Evolutionary conservation across 2,888 invertebrate genomes (phyloP).

Genomic region (Stenolophus ochropezus): DNA sequence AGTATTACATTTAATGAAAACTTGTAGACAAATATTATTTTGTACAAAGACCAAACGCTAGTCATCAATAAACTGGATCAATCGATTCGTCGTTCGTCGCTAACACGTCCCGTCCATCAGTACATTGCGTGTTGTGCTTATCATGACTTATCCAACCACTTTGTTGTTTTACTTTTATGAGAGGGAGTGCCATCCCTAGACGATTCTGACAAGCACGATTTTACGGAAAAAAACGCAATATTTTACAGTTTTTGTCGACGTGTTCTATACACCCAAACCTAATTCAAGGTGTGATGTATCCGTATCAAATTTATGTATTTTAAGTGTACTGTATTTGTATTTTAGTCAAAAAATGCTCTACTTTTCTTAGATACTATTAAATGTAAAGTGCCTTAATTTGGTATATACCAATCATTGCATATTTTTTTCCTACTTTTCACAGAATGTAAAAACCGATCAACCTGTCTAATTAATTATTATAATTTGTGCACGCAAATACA

Average conservation of each 20-base stretch:
- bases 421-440: too few relatives aligned
- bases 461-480: too few relatives aligned
- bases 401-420: too few relatives aligned
- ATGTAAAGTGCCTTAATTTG: too few relatives aligned
- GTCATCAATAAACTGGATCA: conserved; percentile 13
- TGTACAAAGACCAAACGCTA: neutral
- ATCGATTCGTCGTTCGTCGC: neutral
- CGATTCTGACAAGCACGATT: neutral
- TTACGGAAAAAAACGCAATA: neutral
- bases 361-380: too few relatives aligned
- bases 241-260: neutral
- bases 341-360: too few relatives aligned
- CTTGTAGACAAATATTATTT: neutral
- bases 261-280: neutral
- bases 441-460: too few relatives aligned
- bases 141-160: conserved; percentile 13
- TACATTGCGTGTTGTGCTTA: conserved; percentile 13
- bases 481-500: too few relatives aligned
- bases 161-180: conserved; percentile 15
- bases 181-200: neutral
- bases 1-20: neutral
- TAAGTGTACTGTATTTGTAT: too few relatives aligned
- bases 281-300: neutral
- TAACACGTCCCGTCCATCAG: conserved; percentile 1
- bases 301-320: neutral